phyloP scores from a whole-genome alignment of 2,797 vertebrate genomes.

The Gambusia yucatana region DNA sequence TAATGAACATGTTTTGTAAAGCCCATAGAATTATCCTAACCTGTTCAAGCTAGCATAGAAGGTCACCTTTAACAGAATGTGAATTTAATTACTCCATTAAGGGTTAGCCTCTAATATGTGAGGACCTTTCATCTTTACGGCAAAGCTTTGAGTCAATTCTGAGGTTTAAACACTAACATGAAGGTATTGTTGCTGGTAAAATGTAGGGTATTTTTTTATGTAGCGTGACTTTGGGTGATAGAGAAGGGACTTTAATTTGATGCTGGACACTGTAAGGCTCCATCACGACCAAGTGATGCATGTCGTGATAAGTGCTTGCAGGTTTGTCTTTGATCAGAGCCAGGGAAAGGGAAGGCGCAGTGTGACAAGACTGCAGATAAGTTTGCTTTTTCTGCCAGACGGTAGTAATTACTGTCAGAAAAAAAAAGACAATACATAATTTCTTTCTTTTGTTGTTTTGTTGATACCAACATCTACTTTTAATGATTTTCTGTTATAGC shows the following conservation, averaged over 20 bases:
- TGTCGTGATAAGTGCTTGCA: constrained; percentile 66
- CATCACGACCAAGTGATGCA: constrained; percentile 50
- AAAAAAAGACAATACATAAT: background rate
- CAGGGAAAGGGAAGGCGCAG: constrained; percentile 27
- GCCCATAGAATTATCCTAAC: too few relatives aligned
- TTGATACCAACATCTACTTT: background rate
- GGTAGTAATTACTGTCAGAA: constrained; percentile 44
- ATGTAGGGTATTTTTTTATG: background rate
- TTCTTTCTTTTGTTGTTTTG: constrained; percentile 8
- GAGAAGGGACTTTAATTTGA: constrained; percentile 41
- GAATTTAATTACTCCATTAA: background rate
- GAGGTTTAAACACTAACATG: constrained; percentile 7
- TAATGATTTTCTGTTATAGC: constrained; percentile 8
- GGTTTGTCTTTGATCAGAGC: constrained; percentile 71
- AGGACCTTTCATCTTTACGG: background rate
- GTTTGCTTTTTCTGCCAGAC: constrained; percentile 42
- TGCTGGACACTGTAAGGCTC: constrained; percentile 53
- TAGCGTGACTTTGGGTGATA: constrained; percentile 24
- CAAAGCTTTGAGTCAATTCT: constrained; percentile 31
- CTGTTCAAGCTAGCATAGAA: too few relatives aligned
- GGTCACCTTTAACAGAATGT: background rate
- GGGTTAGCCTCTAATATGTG: background rate
- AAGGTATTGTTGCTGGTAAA: constrained; percentile 1
- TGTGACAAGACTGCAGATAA: constrained; percentile 66
- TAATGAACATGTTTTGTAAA: too few relatives aligned